Evolutionary conservation across 1,140 invertebrate species (phyloP).

Genomic region (Brachystomella parvula): DNA sequence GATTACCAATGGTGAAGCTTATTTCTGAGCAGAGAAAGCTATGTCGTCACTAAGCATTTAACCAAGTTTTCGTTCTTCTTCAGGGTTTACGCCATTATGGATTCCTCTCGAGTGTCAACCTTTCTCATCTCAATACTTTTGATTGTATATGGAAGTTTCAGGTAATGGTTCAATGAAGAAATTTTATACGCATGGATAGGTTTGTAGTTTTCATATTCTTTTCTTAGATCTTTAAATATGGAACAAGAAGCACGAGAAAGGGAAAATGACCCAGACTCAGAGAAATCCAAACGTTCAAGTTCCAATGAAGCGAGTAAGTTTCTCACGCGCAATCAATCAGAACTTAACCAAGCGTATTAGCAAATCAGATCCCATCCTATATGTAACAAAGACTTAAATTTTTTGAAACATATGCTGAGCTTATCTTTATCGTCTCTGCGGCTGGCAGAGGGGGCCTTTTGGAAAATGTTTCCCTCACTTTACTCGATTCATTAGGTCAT

Average conservation of each 20-base stretch:
- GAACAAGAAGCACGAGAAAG: constrained; percentile 83
- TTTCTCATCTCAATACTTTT: constrained; percentile 94
- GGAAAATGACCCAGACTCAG: constrained; percentile 65
- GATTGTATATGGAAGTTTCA: constrained; percentile 90
- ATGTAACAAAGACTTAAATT: no score
- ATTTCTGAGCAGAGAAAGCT: neutral
- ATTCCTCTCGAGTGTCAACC: constrained; percentile 90
- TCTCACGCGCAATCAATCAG: no score
- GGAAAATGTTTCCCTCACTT: no score
- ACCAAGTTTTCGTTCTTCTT: neutral
- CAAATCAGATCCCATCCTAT: no score
- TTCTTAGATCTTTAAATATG: constrained; percentile 75
- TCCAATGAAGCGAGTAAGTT: constrained; percentile 36
- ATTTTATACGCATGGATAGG: neutral
- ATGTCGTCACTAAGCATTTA: neutral
- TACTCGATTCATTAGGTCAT: no score
- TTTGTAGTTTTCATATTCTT: constrained; percentile 5
- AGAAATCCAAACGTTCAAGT: constrained; percentile 40
- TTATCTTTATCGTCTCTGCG: no score
- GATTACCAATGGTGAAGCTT: constrained; percentile 33
- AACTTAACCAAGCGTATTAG: constrained; percentile 3
- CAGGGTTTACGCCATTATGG: constrained; percentile 91
- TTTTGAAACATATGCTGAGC: no score
- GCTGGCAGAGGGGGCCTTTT: no score
- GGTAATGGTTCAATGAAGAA: constrained; percentile 42